Evolutionary conservation across 2,888 invertebrate species (phyloP), one percentile per base, ranked within the genome.

Genomic region (Cordilura impudica): DNA sequence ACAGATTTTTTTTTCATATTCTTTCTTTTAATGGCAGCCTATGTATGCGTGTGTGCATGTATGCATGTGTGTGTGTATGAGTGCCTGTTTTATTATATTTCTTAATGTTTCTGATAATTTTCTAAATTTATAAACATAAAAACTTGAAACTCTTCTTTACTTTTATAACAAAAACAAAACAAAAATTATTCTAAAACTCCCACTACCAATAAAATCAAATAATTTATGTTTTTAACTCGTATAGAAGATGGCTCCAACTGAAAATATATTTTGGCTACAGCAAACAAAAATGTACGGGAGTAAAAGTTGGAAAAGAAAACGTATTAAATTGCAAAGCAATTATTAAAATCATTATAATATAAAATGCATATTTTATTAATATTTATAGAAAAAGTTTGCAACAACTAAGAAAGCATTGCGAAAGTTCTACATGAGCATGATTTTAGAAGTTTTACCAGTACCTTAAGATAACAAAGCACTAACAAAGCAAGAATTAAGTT

Each of bases 341-440:
- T 75, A 79, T 75, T 67, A 56, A 67, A 63, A 63, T 75, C 47
- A 63, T 79, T 72, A 67, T 67, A 45, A 45, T 63, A 66, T 63
- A 63, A 79, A 72, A 71, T 72, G 63, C 75, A 75, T 79, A 75
- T 72, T 79, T 79, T 75, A 79, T 53, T 58, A 56, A 72, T 67
- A 79, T 72, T 79, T 79, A 79, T 79, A 23, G 75, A 10, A 43
- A 75, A 79, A 79, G 39, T 79, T 79, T 79, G 18, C 35, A 26
- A 18, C 21, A 23, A 56, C 18, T 53, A 58, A 18, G 19, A 26
- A 6, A 29, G 43, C 6, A 35, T 21, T 7, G 51, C 10, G 10
- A 47, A 43, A 21, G 23, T 10, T 47, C 18, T 2, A 21, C 19
- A 51, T 53, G 29, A 72, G 51, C 43, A 67, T 51, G 47, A 49